Evolutionary conservation across 2,113 vertebrate genomes (phyloP).

Genomic region (Maccullochella peelii): DNA sequence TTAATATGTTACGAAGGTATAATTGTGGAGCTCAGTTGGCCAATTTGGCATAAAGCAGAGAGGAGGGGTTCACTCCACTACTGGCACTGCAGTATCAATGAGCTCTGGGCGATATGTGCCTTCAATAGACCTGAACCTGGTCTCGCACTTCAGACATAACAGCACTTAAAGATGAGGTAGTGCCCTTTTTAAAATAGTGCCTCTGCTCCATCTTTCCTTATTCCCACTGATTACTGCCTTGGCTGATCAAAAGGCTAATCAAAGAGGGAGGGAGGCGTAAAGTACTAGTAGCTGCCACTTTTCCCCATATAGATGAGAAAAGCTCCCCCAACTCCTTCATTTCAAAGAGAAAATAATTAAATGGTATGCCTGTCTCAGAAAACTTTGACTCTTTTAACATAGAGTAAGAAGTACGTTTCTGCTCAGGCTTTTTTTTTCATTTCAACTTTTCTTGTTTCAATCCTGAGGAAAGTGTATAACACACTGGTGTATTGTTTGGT

Average conservation of each 20-base stretch:
- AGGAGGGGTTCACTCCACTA: slow-evolving; percentile 57
- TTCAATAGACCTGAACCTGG: slow-evolving; percentile 53
- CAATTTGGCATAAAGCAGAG: slow-evolving; percentile 60
- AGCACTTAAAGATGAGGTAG: slow-evolving; percentile 57
- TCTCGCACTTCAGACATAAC: slow-evolving; percentile 58
- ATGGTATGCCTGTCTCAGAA: slow-evolving; percentile 49
- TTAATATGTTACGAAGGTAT: slow-evolving; percentile 70
- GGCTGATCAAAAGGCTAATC: slow-evolving; percentile 81
- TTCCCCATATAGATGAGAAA: slow-evolving; percentile 44
- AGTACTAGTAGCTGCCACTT: slow-evolving; percentile 62
- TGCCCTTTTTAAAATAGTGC: slow-evolving; percentile 62
- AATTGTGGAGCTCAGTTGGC: slow-evolving; percentile 71
- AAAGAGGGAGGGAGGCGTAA: slow-evolving; percentile 60
- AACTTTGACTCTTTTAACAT: slow-evolving; percentile 48
- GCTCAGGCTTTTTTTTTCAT: neutral
- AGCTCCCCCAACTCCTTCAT: slow-evolving; percentile 42
- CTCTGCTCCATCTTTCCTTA: slow-evolving; percentile 60
- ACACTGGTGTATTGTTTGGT: neutral
- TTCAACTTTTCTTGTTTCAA: slow-evolving; percentile 2
- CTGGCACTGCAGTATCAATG: slow-evolving; percentile 29
- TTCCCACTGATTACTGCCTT: slow-evolving; percentile 70
- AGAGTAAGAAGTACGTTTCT: slow-evolving; percentile 17
- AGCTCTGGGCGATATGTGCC: slow-evolving; percentile 40
- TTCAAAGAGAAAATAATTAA: slow-evolving; percentile 73
- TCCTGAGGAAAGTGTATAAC: neutral